phyloP scores from a whole-genome alignment of 2,888 invertebrate species.

The Acronicta psi region DNA sequence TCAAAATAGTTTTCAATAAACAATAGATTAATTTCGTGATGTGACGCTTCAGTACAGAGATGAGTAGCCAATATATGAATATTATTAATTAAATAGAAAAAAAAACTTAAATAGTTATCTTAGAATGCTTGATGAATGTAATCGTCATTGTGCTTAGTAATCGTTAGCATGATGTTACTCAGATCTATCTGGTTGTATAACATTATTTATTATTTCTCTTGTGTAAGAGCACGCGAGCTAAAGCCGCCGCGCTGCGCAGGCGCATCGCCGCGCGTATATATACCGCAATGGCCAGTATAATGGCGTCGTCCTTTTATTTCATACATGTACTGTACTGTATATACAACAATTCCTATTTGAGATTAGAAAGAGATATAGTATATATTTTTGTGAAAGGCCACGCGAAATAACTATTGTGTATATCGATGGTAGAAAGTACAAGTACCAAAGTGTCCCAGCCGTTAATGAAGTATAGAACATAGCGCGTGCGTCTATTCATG shows the following conservation, averaged over 20 bases:
- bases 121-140: conserved; percentile 88
- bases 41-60: conserved; percentile 84
- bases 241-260: conserved; percentile 35
- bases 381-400: conserved; percentile 72
- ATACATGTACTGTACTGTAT: conserved; percentile 66
- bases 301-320: conserved; percentile 52
- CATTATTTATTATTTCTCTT: conserved; percentile 68
- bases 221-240: conserved; percentile 52
- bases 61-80: conserved; percentile 82
- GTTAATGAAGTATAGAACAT: conserved; percentile 39
- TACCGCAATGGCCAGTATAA: conserved; percentile 49
- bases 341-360: conserved; percentile 69
- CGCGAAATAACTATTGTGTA: conserved; percentile 57
- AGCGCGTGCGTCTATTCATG: conserved; percentile 61
- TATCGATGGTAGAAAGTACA: conserved; percentile 50
- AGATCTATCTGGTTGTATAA: conserved; percentile 74
- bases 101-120: conserved; percentile 80
- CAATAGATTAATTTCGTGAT: conserved; percentile 74
- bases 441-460: conserved; percentile 51
- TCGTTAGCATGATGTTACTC: conserved; percentile 85
- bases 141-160: conserved; percentile 88
- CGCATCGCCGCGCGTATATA: conserved; percentile 19
- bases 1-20: conserved; percentile 53
- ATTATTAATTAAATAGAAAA: conserved; percentile 80
- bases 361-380: conserved; percentile 67